Percentiles rank a stretch among this genome's conserved stretches.
Conservation (phyloP, 2,888 invertebrate species). For the Oegoconia quadripuncta region DNA sequence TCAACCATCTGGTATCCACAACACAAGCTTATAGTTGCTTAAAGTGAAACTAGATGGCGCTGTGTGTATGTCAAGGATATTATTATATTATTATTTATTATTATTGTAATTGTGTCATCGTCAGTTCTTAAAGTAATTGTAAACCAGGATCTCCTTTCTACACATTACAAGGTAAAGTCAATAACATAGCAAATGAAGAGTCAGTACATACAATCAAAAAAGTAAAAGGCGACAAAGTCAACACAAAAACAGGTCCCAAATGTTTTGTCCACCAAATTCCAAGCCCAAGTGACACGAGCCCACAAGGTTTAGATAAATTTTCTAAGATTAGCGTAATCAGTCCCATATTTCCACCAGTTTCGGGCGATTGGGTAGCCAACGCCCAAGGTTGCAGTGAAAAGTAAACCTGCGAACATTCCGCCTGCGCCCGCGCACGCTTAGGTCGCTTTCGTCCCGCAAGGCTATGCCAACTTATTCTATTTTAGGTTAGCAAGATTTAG, state of each 20-base stretch:
- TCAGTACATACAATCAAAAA: background rate
- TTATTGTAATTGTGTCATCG: too few relatives aligned
- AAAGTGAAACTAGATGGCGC: too few relatives aligned
- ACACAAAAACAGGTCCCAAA: too few relatives aligned
- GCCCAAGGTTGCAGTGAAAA: constrained; percentile 47
- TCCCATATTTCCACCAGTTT: constrained; percentile 29
- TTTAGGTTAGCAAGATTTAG: too few relatives aligned
- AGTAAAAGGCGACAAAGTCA: too few relatives aligned
- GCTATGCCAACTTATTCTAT: constrained; percentile 39
- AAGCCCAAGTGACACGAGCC: background rate
- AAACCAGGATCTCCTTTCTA: background rate
- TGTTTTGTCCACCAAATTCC: too few relatives aligned
- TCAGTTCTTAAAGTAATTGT: too few relatives aligned
- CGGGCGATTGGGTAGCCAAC: constrained; percentile 32
- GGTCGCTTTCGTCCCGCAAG: constrained; percentile 64
- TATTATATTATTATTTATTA: too few relatives aligned
- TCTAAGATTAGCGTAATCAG: constrained; percentile 18
- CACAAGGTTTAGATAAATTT: constrained; percentile 3
- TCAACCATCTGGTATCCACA: too few relatives aligned
- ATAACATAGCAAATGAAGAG: background rate
- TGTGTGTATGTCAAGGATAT: too few relatives aligned
- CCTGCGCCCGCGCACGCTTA: constrained; percentile 29
- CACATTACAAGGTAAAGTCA: background rate
- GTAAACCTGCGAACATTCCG: constrained; percentile 60
- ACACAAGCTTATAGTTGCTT: too few relatives aligned